Evolutionary conservation across 2,888 invertebrate genomes (phyloP).

Genomic region (Steinernema hermaphroditum): DNA sequence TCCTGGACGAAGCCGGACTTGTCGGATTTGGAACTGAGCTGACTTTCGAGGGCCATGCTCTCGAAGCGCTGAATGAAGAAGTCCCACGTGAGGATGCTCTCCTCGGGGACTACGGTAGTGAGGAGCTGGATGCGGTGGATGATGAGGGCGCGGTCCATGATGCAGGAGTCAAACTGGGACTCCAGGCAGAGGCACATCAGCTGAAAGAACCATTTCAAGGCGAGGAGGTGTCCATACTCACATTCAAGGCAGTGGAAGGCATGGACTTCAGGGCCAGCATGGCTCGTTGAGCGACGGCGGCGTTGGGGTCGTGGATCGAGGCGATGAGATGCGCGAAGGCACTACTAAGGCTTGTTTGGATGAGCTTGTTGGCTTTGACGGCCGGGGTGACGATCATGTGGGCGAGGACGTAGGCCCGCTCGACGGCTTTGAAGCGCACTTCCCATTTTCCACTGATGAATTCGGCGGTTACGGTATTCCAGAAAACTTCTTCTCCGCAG

Average conservation of each 20-base stretch:
- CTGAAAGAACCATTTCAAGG: constrained; percentile 39
- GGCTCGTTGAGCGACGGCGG: constrained; percentile 83
- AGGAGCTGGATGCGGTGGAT: constrained; percentile 91
- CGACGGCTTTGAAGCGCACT: constrained; percentile 88
- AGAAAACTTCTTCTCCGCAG: constrained; percentile 90
- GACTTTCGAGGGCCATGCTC: constrained; percentile 90
- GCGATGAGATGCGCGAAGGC: constrained; percentile 94
- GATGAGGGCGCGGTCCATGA: constrained; percentile 92
- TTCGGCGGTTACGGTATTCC: constrained; percentile 89
- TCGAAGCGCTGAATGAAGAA: constrained; percentile 96
- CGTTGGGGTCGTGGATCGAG: constrained; percentile 91
- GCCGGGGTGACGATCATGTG: constrained; percentile 89
- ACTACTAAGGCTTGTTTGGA: constrained; percentile 91
- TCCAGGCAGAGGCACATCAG: constrained; percentile 78
- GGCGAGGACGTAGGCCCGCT: constrained; percentile 88
- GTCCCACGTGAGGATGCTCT: constrained; percentile 90
- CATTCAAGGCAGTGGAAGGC: constrained; percentile 53
- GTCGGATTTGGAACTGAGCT: constrained; percentile 73
- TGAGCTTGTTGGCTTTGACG: constrained; percentile 76
- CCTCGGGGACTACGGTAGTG: constrained; percentile 86
- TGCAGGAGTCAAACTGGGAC: constrained; percentile 95
- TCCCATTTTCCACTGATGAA: constrained; percentile 89
- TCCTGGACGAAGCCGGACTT: constrained; percentile 78
- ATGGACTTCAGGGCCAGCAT: constrained; percentile 60
- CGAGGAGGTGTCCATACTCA: too few species aligned